Evolutionary conservation across 2,113 vertebrate genomes (phyloP).

Genomic region (Psilopogon haemacephalus): DNA sequence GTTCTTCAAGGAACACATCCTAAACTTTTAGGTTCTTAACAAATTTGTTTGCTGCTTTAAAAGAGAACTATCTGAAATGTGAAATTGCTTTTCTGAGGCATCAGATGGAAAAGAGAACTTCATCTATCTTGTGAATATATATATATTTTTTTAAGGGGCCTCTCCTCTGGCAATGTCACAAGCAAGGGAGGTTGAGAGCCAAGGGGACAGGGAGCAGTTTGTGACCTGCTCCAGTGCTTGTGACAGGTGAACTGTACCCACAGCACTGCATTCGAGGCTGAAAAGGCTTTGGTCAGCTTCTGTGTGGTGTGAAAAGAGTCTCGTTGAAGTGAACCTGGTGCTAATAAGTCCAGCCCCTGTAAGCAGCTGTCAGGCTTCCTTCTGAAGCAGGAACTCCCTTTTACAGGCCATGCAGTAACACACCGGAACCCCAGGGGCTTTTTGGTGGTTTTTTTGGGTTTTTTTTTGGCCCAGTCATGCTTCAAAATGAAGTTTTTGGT

Average conservation of each 20-base stretch:
- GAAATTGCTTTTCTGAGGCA: conserved; percentile 63
- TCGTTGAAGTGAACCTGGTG: conserved; percentile 44
- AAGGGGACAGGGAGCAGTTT: background rate
- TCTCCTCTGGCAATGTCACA: background rate
- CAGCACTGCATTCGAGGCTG: background rate
- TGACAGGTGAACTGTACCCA: background rate
- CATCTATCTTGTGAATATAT: conserved; percentile 18
- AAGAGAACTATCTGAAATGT: conserved; percentile 39
- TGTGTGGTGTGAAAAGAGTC: background rate
- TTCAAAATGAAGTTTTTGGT: background rate
- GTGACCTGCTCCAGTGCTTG: background rate
- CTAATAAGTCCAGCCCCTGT: conserved; percentile 28
- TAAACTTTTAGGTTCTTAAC: conserved; percentile 49
- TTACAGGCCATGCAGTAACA: background rate
- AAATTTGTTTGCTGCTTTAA: conserved; percentile 51
- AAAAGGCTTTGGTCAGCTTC: background rate
- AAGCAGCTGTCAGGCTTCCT: background rate
- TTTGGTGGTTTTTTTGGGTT: no score
- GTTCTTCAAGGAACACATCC: conserved; percentile 47
- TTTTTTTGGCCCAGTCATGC: background rate
- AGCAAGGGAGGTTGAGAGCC: background rate
- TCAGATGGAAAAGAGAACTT: conserved; percentile 39
- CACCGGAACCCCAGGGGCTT: background rate
- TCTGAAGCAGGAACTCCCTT: conserved; percentile 12
- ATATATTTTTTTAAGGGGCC: background rate